phyloP scores from a whole-genome alignment of 2,113 vertebrate species.

The Antechinus flavipes region DNA sequence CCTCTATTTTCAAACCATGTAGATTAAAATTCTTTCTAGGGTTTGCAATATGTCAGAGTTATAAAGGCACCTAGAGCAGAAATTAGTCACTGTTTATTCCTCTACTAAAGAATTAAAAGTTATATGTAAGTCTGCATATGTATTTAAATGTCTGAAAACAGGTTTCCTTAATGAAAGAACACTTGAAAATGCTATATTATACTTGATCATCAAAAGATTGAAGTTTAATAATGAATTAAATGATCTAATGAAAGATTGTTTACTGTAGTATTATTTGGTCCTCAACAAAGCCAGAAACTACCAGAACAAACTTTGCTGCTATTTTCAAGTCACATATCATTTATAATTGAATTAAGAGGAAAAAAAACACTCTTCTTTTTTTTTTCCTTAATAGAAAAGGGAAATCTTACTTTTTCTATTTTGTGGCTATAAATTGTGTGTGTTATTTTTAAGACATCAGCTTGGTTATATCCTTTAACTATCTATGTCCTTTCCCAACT shows the following conservation, averaged over 20 bases:
- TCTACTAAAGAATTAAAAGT: neutral
- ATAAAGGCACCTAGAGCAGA: constrained; percentile 73
- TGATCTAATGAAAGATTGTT: constrained; percentile 69
- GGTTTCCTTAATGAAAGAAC: constrained; percentile 69
- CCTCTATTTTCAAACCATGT: constrained; percentile 77
- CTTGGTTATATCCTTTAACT: neutral
- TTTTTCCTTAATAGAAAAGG: constrained; percentile 60
- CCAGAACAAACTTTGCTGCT: constrained; percentile 78
- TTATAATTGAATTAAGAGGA: constrained; percentile 81
- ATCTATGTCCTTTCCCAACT: constrained; percentile 51
- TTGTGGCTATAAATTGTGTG: neutral
- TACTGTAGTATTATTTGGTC: constrained; percentile 74
- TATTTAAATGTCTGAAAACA: constrained; percentile 47
- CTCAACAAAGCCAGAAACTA: constrained; percentile 71
- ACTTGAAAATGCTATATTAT: constrained; percentile 80
- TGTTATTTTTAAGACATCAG: constrained; percentile 53
- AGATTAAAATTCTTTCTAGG: constrained; percentile 86
- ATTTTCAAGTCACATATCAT: constrained; percentile 79
- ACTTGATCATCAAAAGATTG: constrained; percentile 64
- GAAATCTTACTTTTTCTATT: constrained; percentile 43
- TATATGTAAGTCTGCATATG: neutral
- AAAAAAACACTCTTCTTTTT: constrained; percentile 62
- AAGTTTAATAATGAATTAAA: constrained; percentile 71
- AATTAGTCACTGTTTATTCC: constrained; percentile 66
- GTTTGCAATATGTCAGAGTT: constrained; percentile 80